phyloP scores from a whole-genome alignment of 2,797 vertebrate genomes.

The Sorex maritimensis region DNA sequence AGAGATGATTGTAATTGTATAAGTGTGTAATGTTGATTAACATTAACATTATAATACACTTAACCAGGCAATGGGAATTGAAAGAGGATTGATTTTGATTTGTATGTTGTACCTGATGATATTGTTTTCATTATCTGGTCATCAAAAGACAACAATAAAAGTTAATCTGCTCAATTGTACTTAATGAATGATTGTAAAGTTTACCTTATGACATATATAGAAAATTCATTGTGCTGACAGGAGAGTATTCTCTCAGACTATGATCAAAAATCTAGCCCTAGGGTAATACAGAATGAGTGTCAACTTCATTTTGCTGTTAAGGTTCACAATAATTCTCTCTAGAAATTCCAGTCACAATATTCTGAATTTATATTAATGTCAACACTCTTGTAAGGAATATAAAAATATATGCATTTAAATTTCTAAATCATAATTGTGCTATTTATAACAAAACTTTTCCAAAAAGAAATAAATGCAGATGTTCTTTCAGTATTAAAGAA shows the following conservation, averaged over 20 bases:
- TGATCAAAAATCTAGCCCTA: slow-evolving; percentile 90
- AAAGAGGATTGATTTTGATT: neutral
- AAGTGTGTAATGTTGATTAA: slow-evolving; percentile 1
- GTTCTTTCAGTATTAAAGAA: slow-evolving; percentile 35
- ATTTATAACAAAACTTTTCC: slow-evolving; percentile 61
- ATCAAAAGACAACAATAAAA: slow-evolving; percentile 49
- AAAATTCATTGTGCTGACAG: slow-evolving; percentile 87
- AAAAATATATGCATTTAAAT: slow-evolving; percentile 39
- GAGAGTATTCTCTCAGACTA: slow-evolving; percentile 84
- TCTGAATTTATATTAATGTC: slow-evolving; percentile 85
- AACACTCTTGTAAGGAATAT: slow-evolving; percentile 68
- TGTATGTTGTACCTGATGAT: neutral
- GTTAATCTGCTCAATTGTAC: slow-evolving; percentile 67
- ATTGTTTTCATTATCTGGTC: slow-evolving; percentile 18
- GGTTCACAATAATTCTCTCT: slow-evolving; percentile 85
- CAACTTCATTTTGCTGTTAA: slow-evolving; percentile 89
- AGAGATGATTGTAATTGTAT: slow-evolving; percentile 54
- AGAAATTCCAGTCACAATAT: slow-evolving; percentile 84
- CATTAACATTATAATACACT: neutral
- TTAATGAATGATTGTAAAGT: slow-evolving; percentile 82
- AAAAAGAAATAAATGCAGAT: slow-evolving; percentile 24
- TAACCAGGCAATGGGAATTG: neutral
- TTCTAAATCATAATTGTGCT: slow-evolving; percentile 58
- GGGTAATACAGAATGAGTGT: slow-evolving; percentile 90
- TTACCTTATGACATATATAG: slow-evolving; percentile 77